These are phyloP conservation scores for Seriola quinqueradiata DNA, from an alignment of 2,113 vertebrate genomes.

Conservation along the genomic window DNA sequence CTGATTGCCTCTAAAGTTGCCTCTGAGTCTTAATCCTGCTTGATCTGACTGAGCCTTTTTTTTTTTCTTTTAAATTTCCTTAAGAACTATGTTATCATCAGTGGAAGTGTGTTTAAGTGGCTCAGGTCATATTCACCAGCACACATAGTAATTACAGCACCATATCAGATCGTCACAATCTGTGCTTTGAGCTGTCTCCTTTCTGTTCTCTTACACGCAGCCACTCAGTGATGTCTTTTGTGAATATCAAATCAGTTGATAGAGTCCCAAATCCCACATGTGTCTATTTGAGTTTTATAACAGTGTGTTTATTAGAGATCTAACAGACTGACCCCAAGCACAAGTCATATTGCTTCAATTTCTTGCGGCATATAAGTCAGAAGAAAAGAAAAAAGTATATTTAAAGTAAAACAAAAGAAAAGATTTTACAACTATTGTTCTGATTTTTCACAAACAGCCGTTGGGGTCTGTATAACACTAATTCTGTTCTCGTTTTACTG, in stretches of 20 bases:
- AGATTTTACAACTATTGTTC: no score
- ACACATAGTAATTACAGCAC: slow-evolving; percentile 26
- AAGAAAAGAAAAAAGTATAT: no score
- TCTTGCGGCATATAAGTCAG: no score
- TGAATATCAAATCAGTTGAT: neutral
- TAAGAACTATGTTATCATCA: slow-evolving; percentile 1
- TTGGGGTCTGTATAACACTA: no score
- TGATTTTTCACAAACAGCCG: no score
- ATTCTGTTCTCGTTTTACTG: no score
- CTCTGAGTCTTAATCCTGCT: slow-evolving; percentile 34
- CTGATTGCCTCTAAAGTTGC: slow-evolving; percentile 25
- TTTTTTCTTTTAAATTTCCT: slow-evolving; percentile 20
- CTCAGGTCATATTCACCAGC: slow-evolving; percentile 1
- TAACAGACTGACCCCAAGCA: no score
- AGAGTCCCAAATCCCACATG: neutral
- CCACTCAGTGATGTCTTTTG: neutral
- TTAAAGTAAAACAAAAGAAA: no score
- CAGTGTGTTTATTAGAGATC: no score
- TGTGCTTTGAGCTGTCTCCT: neutral
- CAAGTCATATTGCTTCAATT: no score
- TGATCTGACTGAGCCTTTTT: slow-evolving; percentile 13
- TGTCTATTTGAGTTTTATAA: no score
- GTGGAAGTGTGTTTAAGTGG: neutral
- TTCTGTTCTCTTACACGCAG: neutral
- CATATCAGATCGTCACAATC: neutral